These are phyloP conservation scores for Callitettix versicolor DNA, from an alignment of 1,140 invertebrate genomes.

Conservation along the genomic window DNA sequence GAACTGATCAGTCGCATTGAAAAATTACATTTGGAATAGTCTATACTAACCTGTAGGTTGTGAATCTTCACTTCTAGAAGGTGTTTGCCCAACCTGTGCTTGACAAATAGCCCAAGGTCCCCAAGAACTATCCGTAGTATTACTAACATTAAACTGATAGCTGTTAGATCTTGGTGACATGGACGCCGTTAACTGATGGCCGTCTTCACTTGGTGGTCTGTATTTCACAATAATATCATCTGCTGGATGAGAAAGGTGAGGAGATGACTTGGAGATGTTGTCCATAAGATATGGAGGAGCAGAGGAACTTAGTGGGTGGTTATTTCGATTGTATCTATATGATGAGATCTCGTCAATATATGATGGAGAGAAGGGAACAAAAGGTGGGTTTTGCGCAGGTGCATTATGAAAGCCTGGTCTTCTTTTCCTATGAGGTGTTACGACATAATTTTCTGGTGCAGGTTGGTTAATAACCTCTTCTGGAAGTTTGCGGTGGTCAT, in stretches of 20 bases:
- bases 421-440: conserved; percentile 71
- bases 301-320: conserved; percentile 52
- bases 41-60: conserved; percentile 5
- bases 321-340: conserved; percentile 28
- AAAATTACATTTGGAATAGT: too few relatives aligned
- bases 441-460: conserved; percentile 51
- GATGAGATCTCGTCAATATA: conserved; percentile 49
- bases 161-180: conserved; percentile 31
- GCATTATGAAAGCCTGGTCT: conserved; percentile 74
- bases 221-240: conserved; percentile 40
- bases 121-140: conserved; percentile 41
- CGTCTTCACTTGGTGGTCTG: conserved; percentile 54
- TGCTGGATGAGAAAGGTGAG: conserved; percentile 24
- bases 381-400: conserved; percentile 71
- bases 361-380: conserved; percentile 63
- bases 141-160: conserved; percentile 26
- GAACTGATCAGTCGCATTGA: too few relatives aligned
- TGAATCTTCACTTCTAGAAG: conserved; percentile 14
- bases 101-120: conserved; percentile 56
- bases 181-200: conserved; percentile 35
- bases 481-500: conserved; percentile 32
- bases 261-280: conserved; percentile 40
- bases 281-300: conserved; percentile 56
- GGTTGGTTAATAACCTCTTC: conserved; percentile 36
- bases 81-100: conserved; percentile 39